Conservation (phyloP, 37 sponge, comb jelly and placozoan genomes). For the Beroe ovata region DNA sequence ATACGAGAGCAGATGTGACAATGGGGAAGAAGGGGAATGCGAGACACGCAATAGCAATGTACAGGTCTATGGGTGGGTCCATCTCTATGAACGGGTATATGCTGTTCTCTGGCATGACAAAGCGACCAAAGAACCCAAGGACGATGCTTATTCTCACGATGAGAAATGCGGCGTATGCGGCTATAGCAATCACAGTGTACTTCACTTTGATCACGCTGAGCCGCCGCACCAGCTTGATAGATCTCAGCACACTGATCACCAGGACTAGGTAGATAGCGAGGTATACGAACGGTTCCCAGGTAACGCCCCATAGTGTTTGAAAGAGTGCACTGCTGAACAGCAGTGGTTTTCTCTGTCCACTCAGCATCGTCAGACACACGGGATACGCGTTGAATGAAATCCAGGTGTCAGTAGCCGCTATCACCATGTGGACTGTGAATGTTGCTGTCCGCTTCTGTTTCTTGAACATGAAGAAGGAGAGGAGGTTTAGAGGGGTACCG, state of each 20-base stretch:
- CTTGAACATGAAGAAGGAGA: slow-evolving; percentile 55
- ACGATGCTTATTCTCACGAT: background rate
- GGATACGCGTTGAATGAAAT: slow-evolving; percentile 61
- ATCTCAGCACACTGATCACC: background rate
- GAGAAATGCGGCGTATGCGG: background rate
- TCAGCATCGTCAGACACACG: background rate
- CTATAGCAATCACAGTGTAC: background rate
- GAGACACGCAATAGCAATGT: background rate
- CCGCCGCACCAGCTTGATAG: background rate
- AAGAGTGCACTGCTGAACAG: background rate
- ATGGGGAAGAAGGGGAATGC: slow-evolving; percentile 36
- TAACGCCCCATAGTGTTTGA: slow-evolving; percentile 24
- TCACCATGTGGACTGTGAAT: slow-evolving; percentile 52
- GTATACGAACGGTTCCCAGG: slow-evolving; percentile 43
- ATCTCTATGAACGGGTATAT: slow-evolving; percentile 29
- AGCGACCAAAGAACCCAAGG: slow-evolving; percentile 2
- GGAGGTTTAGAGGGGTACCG: slow-evolving; percentile 64
- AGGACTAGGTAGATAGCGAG: slow-evolving; percentile 25
- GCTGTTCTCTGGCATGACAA: background rate
- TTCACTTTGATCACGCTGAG: background rate
- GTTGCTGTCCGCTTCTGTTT: background rate
- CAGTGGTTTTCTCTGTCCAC: background rate
- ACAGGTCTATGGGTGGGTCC: slow-evolving; percentile 4
- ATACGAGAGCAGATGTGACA: slow-evolving; percentile 15
- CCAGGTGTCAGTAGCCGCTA: slow-evolving; percentile 50